Base-by-base conservation (phyloP, 2,888 invertebrate species). In the Catocala sponsa region DNA sequence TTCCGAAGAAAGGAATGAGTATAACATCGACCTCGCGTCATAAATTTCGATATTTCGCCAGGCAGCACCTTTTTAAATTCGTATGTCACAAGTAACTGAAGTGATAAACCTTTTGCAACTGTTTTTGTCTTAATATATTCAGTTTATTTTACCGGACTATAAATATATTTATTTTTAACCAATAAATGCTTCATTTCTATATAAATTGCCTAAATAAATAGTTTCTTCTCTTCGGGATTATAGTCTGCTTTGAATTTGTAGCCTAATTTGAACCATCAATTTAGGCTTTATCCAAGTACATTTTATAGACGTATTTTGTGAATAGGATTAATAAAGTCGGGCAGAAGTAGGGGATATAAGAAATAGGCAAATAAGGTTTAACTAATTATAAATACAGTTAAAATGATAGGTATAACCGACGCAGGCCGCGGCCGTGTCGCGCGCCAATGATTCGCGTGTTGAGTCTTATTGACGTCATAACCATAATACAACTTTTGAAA, bases 381-480 rank as follows among this genome's bases (percentile, higher is more conserved):
- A 12, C 12, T 50, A 35, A 50, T 49, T 49, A 49, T 32, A 12
- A 38, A 38, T 9, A 38, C 35, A 38, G 2, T 38, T 38, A 38
- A 52, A 58, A 56, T 49, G 55, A 63, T 49, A 53, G 59, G 57
- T 33, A 32, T 32, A 7, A 44, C 32, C 25, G 55, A 56, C 52
- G 64, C 53, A 13, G n/a, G 15, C 35, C n/a, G 47, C 65, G 54
- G 43, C 12, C 56, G 46, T 42, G 35, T 57, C 47, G 48, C 57
- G 59, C 73, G 65, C 65, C 67, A 81, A 80, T 79, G 71, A 83
- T 79, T 85, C 67, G 79, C 81, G 74, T 80, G 76, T 64, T 66
- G 69, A 68, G 78, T 80, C 79, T 78, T 75, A 84, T 85, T 91
- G 90, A 92, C 92, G 92, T 92, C 92, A 92, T 87, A 84, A 80